Conservation (phyloP, 2,113 vertebrate species). For the Rhinoderma darwinii region DNA sequence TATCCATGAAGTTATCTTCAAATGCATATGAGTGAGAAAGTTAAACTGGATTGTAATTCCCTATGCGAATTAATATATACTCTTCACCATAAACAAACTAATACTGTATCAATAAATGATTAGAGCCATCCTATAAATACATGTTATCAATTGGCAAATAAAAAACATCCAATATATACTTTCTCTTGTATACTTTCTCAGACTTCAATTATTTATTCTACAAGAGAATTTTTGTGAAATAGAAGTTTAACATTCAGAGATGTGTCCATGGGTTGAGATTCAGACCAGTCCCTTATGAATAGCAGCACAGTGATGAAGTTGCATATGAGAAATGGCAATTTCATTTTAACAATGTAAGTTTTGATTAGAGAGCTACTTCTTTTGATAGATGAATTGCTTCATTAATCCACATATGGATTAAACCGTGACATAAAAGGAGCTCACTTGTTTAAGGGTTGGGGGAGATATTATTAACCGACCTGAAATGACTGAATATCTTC, state of each 20-base stretch:
- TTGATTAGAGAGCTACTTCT: constrained; percentile 25
- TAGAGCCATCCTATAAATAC: neutral
- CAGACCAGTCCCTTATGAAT: constrained; percentile 7
- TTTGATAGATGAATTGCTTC: constrained; percentile 23
- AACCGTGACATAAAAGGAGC: constrained; percentile 23
- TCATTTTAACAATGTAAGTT: constrained; percentile 37
- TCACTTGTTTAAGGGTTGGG: neutral
- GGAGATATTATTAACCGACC: neutral
- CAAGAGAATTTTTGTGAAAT: neutral
- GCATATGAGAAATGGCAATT: constrained; percentile 31
- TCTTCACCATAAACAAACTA: neutral
- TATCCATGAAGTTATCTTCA: neutral
- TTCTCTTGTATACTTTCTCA: neutral
- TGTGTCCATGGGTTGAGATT: neutral
- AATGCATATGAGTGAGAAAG: too few species aligned
- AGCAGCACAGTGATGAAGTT: neutral
- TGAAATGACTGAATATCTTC: constrained; percentile 9
- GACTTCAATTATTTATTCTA: neutral
- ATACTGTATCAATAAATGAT: neutral
- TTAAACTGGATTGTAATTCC: neutral
- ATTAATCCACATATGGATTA: constrained; percentile 40
- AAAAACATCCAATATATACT: neutral
- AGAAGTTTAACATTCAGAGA: neutral
- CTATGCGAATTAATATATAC: neutral
- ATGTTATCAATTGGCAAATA: neutral